phyloP scores from a whole-genome alignment of 2,888 invertebrate species.

The Aethes cnicana region DNA sequence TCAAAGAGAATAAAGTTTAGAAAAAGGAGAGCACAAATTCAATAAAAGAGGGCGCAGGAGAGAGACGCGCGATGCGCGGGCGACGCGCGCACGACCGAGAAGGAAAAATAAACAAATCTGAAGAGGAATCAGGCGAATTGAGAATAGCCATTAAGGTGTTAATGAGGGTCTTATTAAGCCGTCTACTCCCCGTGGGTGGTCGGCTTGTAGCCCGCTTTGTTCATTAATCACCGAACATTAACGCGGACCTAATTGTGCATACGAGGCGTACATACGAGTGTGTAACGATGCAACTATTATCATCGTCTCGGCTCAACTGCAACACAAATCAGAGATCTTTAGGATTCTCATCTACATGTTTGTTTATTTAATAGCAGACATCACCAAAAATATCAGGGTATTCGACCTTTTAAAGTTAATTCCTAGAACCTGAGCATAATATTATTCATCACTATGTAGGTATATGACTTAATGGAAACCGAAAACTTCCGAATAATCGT shows the following conservation, averaged over 20 bases:
- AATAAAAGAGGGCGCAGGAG: slow-evolving; percentile 69
- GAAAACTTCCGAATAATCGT: no score
- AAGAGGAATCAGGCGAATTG: slow-evolving; percentile 78
- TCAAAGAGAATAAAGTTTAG: slow-evolving; percentile 80
- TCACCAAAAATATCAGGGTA: no score
- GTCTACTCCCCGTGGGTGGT: slow-evolving; percentile 80
- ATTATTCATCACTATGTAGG: no score
- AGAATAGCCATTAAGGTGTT: slow-evolving; percentile 82
- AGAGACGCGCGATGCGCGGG: slow-evolving; percentile 51
- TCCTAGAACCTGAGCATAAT: no score
- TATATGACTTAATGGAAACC: no score
- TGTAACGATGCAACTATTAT: slow-evolving; percentile 23
- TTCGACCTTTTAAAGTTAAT: no score
- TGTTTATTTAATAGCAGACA: no score
- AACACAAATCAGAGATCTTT: no score
- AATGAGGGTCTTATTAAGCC: slow-evolving; percentile 82
- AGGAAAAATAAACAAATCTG: slow-evolving; percentile 72
- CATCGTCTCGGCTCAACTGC: no score
- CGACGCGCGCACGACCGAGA: slow-evolving; percentile 52
- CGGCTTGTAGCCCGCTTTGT: slow-evolving; percentile 67
- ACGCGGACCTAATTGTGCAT: slow-evolving; percentile 70
- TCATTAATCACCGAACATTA: slow-evolving; percentile 75
- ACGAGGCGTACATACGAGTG: slow-evolving; percentile 50
- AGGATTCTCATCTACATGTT: no score
- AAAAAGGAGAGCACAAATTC: slow-evolving; percentile 74